Base-by-base conservation (phyloP, 2,888 invertebrate species). In the Augiades crinisus region DNA sequence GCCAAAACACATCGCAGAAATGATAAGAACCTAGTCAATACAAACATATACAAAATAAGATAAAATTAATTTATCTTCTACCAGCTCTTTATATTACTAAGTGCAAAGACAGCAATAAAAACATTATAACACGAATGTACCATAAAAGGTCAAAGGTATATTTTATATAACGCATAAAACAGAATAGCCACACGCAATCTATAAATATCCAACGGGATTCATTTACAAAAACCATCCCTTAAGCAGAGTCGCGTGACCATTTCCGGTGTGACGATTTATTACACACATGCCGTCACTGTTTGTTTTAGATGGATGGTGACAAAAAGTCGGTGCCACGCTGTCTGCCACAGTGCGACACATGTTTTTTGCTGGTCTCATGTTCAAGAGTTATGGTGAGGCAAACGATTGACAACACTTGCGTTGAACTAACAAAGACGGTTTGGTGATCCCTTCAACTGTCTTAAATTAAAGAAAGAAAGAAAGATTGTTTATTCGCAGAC, bases 291-390 rank as follows among this genome's bases (percentile, higher is more conserved):
- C 55, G 46, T 12, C 17, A n/a, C 46, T 64, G 53, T 67, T 62
- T 67, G 62, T 63, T 61, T 63, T 57, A 57, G 54, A 24, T 7
- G 52, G 45, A 27, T 27, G 27, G 33, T 55, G 59, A 47, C 68
- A 81, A 81, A 81, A 83, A 80, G 61, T 67, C 54, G 82, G 81
- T 75, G 84, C 81, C 83, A 78, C 57, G 77, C 82, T 54, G 84
- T 84, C 83, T 84, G 73, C 51, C 43, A 12, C 30, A 38, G 10
- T 19, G 22, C 4, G 33, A 21, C 21, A 17, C 8, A 38, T 40
- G 40, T 17, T 12, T 8, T 27, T 24, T 8, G 21, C 6, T n/a
- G 10, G 17, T 16, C n/a, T 40, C 31, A 12, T 24, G 12, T n/a
- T 24, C 14, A 31, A 40, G 31, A 44, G 12, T 49, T 49, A 49